Percentiles rank a stretch among this genome's conserved stretches.
phyloP scores from a whole-genome alignment of 2,113 vertebrate species.

The Heteronetta atricapilla region DNA sequence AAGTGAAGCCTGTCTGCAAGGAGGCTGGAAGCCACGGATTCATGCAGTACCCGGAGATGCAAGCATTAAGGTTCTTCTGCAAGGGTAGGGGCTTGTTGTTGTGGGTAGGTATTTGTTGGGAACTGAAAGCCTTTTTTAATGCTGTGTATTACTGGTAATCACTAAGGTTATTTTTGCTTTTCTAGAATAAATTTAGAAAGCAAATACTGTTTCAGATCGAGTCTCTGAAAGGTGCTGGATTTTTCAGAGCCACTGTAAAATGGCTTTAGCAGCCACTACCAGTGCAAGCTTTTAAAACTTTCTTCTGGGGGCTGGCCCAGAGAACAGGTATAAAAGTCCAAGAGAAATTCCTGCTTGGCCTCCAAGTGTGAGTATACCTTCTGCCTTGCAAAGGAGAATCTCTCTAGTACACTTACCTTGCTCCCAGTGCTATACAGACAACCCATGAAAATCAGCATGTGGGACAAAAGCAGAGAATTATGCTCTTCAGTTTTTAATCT shows the following conservation, averaged over 20 bases:
- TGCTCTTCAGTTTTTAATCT: neutral
- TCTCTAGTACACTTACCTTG: neutral
- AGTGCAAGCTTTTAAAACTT: neutral
- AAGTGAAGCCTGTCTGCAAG: neutral
- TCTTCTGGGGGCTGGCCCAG: neutral
- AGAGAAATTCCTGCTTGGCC: neutral
- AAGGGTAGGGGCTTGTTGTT: neutral
- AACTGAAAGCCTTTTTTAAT: neutral
- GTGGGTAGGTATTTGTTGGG: neutral
- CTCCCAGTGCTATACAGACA: neutral
- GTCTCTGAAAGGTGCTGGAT: neutral
- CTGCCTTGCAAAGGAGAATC: neutral
- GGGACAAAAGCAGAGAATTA: neutral
- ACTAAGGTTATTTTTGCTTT: neutral
- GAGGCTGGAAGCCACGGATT: neutral
- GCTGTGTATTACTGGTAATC: accelerated
- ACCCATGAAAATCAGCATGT: neutral
- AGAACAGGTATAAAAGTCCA: neutral
- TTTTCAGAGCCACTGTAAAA: neutral
- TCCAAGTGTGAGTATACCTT: neutral
- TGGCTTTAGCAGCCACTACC: neutral
- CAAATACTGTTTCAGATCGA: neutral
- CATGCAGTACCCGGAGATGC: neutral
- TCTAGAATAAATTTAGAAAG: neutral
- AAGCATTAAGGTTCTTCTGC: neutral